Percentiles rank a stretch among this genome's conserved stretches.
These are phyloP conservation scores for Euglossa dilemma DNA, from an alignment of 1,140 invertebrate genomes.

Conservation along the genomic window DNA sequence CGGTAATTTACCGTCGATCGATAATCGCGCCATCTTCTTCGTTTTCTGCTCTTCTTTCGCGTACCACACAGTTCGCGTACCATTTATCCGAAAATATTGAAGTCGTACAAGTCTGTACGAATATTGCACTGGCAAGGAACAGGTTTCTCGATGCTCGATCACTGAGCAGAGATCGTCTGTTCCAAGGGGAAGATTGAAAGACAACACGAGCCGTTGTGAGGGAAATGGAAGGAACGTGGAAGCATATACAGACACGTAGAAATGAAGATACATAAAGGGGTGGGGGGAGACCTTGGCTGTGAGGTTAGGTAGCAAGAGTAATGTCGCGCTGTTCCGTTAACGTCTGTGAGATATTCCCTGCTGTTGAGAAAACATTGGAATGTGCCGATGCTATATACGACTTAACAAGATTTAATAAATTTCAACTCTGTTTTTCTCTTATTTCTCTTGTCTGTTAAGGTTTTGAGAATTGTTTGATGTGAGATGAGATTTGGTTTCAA, in stretches of 20 bases:
- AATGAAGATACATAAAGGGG: not conserved
- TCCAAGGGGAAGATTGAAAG: constrained; percentile 28
- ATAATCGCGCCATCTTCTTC: too few relatives aligned
- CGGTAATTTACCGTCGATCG: too few relatives aligned
- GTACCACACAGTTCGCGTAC: not conserved
- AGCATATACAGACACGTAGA: constrained; percentile 13
- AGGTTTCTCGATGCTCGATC: not conserved
- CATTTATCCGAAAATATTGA: not conserved
- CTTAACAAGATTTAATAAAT: constrained; percentile 16
- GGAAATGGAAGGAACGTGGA: constrained; percentile 27
- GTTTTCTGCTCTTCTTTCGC: too few relatives aligned
- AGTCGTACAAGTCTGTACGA: not conserved
- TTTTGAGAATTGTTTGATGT: too few relatives aligned
- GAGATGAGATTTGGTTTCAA: not conserved
- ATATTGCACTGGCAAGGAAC: not conserved
- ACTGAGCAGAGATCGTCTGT: not conserved
- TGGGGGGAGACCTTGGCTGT: constrained; percentile 25
- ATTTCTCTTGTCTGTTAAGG: too few relatives aligned
- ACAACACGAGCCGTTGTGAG: constrained; percentile 3
- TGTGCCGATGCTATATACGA: constrained; percentile 16
- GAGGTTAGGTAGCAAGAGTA: constrained; percentile 29
- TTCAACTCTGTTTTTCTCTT: not conserved
- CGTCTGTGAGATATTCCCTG: constrained; percentile 25
- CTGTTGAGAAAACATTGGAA: not conserved
- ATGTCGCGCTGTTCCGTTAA: constrained; percentile 41